Percentiles rank a stretch among this genome's conserved stretches.
Conservation (phyloP, 1,140 invertebrate genomes). For the Myzus persicae region DNA sequence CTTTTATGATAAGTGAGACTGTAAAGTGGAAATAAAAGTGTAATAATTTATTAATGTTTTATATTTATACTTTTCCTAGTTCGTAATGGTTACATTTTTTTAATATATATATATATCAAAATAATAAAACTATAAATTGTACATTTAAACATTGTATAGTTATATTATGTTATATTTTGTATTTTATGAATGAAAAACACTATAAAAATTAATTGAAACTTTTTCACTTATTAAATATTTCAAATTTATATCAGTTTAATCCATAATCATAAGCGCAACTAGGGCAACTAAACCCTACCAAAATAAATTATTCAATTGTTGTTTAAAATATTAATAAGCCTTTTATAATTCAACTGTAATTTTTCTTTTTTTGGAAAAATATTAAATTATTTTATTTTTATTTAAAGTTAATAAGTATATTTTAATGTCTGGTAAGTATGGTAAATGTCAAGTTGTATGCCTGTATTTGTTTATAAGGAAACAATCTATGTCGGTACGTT, state of each 20-base stretch:
- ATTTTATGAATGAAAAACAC: not conserved
- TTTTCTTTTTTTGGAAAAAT: too few species aligned
- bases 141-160: not conserved
- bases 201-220: not conserved
- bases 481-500: too few species aligned
- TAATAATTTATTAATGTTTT: not conserved
- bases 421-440: too few species aligned
- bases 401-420: too few species aligned
- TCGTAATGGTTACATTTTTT: not conserved
- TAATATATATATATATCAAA: not conserved
- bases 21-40: not conserved
- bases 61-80: not conserved
- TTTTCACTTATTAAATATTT: not conserved
- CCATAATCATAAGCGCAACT: too few species aligned
- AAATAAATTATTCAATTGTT: too few species aligned
- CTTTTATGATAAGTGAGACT: slow-evolving; percentile 28
- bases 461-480: too few species aligned
- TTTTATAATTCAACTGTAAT: too few species aligned
- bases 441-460: too few species aligned
- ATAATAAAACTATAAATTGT: not conserved
- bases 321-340: too few species aligned
- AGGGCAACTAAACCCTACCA: too few species aligned
- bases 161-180: not conserved
- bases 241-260: not conserved
- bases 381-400: too few species aligned